Evolutionary conservation across 2,888 invertebrate genomes (phyloP), one percentile per base, ranked within the genome.

Genomic region (Nomada ferruginata): DNA sequence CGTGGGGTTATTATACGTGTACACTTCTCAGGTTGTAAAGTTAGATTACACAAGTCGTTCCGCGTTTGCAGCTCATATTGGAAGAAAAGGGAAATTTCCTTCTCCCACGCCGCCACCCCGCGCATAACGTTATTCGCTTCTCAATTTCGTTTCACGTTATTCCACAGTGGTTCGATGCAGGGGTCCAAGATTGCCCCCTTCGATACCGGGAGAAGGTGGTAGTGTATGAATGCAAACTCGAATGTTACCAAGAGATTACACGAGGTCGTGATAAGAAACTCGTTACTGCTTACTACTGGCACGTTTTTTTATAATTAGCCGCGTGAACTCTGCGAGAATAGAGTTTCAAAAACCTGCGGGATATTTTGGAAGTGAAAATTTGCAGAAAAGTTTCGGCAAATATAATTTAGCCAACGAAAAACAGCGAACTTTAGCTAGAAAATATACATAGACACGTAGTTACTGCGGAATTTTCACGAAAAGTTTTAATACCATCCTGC

Each of bases 31-130:
- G 76, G 84, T 79, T 85, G 75, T 87, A 85, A 86, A 86, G 85
- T 84, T 71, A 75, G 81, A 89, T 89, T 85, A 87, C 83, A 81
- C 80, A 79, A 63, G 57, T 26, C 26, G 72, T 61, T 79, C 50
- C 57, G 70, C 69, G 79, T 73, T 82, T 36, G 72, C 57, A 64
- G 75, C 44, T 68, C 23, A 18, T 78, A 71, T 75, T 47, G 53
- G 59, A 63, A 57, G 53, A 76, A 78, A 70, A 50, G 65, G 76
- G 61, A 63, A 76, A 69, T 75, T 78, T 83, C 42, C 52, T 63
- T 2, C 71, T 10, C 1, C 13, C 29, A 3, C 47, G 5, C 20
- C 18, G 50, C n/a, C 55, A 18, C 50, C n/a, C 20, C 59, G 63
- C 72, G 44, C 26, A 44, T 55, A 82, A 76, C 72, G 74, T 53